Conservation (phyloP, 2,797 vertebrate species). For the Pseudomugil tenellus region DNA sequence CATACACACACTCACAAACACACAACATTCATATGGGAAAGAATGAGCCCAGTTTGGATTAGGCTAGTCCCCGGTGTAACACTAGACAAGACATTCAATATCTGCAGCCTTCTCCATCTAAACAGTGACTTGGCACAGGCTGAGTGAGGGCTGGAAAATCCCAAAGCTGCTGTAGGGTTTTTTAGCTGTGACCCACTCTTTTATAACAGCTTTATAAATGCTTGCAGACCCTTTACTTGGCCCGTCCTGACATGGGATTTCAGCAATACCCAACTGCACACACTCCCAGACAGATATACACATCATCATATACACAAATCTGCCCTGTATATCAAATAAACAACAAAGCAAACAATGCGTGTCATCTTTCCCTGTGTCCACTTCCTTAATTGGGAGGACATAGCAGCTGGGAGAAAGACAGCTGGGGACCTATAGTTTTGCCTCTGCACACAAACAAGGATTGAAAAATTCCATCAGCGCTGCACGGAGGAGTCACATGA, state of each 20-base stretch:
- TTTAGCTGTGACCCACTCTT: slow-evolving; percentile 68
- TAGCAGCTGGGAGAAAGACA: slow-evolving; percentile 56
- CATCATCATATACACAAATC: slow-evolving; percentile 1
- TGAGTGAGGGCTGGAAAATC: slow-evolving; percentile 76
- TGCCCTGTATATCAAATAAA: not conserved
- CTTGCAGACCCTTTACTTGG: slow-evolving; percentile 65
- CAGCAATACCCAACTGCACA: slow-evolving; percentile 30
- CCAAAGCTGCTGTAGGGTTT: slow-evolving; percentile 67
- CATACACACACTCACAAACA: no score
- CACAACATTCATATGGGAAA: slow-evolving; percentile 86
- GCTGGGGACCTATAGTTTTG: slow-evolving; percentile 56
- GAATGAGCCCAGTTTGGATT: slow-evolving; percentile 82
- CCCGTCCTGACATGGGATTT: slow-evolving; percentile 18
- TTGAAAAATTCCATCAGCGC: slow-evolving; percentile 48
- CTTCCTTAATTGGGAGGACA: slow-evolving; percentile 34
- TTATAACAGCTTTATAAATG: slow-evolving; percentile 69
- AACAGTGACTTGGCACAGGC: slow-evolving; percentile 76
- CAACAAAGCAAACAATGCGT: slow-evolving; percentile 17
- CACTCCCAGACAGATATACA: slow-evolving; percentile 28
- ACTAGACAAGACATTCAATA: slow-evolving; percentile 85
- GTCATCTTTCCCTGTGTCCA: slow-evolving; percentile 33
- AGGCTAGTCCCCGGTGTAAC: slow-evolving; percentile 86
- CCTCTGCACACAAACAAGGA: slow-evolving; percentile 32
- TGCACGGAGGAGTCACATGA: slow-evolving; percentile 43
- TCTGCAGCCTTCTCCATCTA: slow-evolving; percentile 79